phyloP scores from a whole-genome alignment of 2,888 invertebrate species.

The Lymantria dispar region DNA sequence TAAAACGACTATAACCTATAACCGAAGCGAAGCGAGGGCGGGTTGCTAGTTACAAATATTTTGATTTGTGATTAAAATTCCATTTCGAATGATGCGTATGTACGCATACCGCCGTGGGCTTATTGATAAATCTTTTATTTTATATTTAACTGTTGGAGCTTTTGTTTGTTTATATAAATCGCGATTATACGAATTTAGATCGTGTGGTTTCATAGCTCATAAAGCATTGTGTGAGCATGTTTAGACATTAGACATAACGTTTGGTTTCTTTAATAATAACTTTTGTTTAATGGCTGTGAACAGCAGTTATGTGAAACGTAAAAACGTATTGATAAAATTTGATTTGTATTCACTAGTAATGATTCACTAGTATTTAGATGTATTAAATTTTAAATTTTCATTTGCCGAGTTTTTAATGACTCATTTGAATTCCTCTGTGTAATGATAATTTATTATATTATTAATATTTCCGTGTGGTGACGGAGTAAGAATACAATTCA shows the following conservation, averaged over 20 bases:
- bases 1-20: too few relatives aligned
- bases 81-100: neutral
- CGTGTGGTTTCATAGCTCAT: slow-evolving; percentile 17
- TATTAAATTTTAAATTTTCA: too few relatives aligned
- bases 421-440: too few relatives aligned
- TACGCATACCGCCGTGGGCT: neutral
- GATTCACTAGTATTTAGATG: too few relatives aligned
- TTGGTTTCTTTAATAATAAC: neutral
- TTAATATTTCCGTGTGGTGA: too few relatives aligned
- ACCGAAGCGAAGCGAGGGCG: too few relatives aligned
- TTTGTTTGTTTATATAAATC: slow-evolving; percentile 22
- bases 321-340: neutral
- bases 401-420: too few relatives aligned
- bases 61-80: neutral
- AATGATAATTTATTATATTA: too few relatives aligned
- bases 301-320: neutral
- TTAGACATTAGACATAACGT: neutral
- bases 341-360: too few relatives aligned
- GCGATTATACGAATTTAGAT: slow-evolving; percentile 18
- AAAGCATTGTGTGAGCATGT: slow-evolving; percentile 17
- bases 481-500: too few relatives aligned
- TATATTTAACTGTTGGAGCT: slow-evolving; percentile 10
- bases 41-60: too few relatives aligned
- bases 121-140: slow-evolving; percentile 12
- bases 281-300: neutral